A percentile compares a stretch with the other conserved stretches of the same genome.
Conservation (phyloP, 2,113 vertebrate genomes). For the Philantomba maxwellii region DNA sequence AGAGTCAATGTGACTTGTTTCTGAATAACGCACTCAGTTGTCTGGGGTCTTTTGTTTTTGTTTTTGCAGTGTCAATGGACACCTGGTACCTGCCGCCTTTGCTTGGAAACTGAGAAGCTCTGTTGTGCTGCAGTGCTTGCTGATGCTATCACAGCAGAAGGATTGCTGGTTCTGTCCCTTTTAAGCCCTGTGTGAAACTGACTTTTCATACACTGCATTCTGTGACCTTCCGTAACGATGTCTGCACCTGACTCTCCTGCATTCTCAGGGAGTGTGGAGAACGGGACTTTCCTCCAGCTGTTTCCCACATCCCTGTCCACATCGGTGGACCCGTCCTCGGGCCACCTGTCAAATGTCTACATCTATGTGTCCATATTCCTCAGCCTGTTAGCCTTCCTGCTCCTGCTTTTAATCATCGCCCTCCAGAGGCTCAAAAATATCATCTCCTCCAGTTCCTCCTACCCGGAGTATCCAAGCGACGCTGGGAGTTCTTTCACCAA, state of each 20-base stretch:
- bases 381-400: slow-evolving; percentile 91
- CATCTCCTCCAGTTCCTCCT: slow-evolving; percentile 92
- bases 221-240: slow-evolving; percentile 65
- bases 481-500: slow-evolving; percentile 96
- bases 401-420: slow-evolving; percentile 91
- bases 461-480: slow-evolving; percentile 91
- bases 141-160: neutral
- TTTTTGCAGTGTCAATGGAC: slow-evolving; percentile 24
- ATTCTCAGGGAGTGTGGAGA: slow-evolving; percentile 78
- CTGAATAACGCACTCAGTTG: neutral
- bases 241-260: slow-evolving; percentile 74
- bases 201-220: neutral
- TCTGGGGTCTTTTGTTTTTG: neutral
- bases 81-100: neutral
- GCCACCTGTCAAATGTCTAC: slow-evolving; percentile 87
- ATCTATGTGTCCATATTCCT: slow-evolving; percentile 97
- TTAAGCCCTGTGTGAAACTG: slow-evolving; percentile 39
- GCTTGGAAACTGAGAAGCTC: neutral
- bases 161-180: neutral
- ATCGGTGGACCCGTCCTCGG: slow-evolving; percentile 83
- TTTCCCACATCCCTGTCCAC: slow-evolving; percentile 89
- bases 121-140: neutral
- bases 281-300: slow-evolving; percentile 89
- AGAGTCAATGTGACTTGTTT: neutral
- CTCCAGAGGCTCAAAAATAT: slow-evolving; percentile 98